Conservation (phyloP, 2,797 vertebrate species). For the Nyctalus aviator region DNA sequence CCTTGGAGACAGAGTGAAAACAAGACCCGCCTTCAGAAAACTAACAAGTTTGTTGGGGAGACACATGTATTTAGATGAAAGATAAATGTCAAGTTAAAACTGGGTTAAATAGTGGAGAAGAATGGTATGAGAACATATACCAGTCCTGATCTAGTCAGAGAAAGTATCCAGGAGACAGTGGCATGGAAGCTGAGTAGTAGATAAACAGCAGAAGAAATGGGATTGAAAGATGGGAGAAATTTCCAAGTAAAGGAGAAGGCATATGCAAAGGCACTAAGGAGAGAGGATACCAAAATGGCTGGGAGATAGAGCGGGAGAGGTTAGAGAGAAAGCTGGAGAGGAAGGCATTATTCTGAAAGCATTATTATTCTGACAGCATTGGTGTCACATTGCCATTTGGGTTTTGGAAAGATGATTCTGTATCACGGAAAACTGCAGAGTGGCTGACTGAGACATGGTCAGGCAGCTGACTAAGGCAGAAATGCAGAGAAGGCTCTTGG, state of each 20-base stretch:
- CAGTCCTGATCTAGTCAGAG: not conserved
- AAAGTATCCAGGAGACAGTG: not conserved
- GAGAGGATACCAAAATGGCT: not conserved
- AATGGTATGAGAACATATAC: not conserved
- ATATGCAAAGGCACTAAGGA: not conserved
- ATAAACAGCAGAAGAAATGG: not conserved
- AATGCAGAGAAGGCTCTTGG: not conserved
- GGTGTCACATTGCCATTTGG: not conserved
- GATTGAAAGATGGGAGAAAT: not conserved
- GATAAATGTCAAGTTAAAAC: constrained; percentile 32
- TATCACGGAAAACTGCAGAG: not conserved
- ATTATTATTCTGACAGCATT: not conserved
- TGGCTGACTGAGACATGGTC: not conserved
- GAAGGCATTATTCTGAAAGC: not conserved
- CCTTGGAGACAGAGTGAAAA: not conserved
- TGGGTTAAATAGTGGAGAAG: not conserved
- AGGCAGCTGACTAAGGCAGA: not conserved
- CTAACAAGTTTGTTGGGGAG: not conserved
- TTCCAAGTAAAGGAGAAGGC: not conserved
- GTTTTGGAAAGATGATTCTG: not conserved
- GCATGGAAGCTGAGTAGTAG: not conserved
- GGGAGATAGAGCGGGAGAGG: not conserved
- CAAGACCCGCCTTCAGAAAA: not conserved
- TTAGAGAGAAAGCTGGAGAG: not conserved
- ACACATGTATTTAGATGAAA: not conserved